Evolutionary conservation across 2,113 vertebrate species (phyloP).

Genomic region (Pteropus alecto): DNA sequence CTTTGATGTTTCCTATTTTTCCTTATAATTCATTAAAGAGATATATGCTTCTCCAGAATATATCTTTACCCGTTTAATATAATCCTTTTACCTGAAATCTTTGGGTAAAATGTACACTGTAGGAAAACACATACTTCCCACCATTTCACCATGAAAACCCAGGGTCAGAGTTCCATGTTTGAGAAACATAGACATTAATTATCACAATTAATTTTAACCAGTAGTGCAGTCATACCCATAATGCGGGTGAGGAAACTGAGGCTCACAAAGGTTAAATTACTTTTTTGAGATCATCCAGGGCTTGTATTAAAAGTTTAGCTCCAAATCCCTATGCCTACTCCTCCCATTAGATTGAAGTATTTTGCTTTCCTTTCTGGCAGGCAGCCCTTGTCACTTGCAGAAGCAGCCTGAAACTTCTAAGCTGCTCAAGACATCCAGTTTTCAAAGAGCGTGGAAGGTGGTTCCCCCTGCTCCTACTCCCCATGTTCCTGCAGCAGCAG

Average conservation of each 20-base stretch:
- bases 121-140: neutral
- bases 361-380: neutral
- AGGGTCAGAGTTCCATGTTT: neutral
- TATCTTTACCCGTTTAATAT: neutral
- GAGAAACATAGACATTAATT: neutral
- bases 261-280: neutral
- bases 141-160: neutral
- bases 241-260: neutral
- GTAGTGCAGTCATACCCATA: neutral
- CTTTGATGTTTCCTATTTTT: neutral
- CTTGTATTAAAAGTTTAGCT: neutral
- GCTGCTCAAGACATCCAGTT: neutral
- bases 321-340: neutral
- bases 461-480: neutral
- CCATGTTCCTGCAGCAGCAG: neutral
- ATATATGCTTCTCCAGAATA: neutral
- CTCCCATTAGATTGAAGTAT: too few relatives aligned
- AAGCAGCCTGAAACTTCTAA: neutral
- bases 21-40: neutral
- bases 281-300: neutral
- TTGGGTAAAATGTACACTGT: neutral
- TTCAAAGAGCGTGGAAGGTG: rapidly evolving
- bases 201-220: neutral
- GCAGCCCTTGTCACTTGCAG: neutral
- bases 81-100: neutral